phyloP scores from a whole-genome alignment of 2,797 vertebrate genomes.

The Crenichthys baileyi region DNA sequence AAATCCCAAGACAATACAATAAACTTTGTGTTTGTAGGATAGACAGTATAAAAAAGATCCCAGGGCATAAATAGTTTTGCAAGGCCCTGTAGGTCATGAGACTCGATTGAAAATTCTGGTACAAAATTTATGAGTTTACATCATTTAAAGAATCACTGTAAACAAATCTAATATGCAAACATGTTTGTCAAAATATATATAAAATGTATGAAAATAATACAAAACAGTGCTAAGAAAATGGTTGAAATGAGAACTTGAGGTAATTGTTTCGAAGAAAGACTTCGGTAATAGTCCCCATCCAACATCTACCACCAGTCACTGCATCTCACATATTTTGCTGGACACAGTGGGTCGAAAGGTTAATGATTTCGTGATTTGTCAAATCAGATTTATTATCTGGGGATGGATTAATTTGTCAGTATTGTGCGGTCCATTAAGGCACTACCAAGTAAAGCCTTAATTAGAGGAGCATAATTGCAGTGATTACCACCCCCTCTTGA shows the following conservation, averaged over 20 bases:
- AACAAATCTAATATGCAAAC: not conserved
- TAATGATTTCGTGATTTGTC: conserved; percentile 77
- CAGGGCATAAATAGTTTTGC: too few relatives aligned
- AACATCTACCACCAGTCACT: conserved; percentile 56
- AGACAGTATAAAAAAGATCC: too few relatives aligned
- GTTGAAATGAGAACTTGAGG: not conserved
- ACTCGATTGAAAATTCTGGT: too few relatives aligned
- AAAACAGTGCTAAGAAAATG: not conserved
- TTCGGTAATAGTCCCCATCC: conserved; percentile 8
- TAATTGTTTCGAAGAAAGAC: conserved; percentile 9
- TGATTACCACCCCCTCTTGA: conserved; percentile 76
- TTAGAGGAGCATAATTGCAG: conserved; percentile 75
- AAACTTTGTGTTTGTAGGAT: too few relatives aligned
- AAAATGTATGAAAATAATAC: not conserved
- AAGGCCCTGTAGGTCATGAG: too few relatives aligned
- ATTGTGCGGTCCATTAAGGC: conserved; percentile 70
- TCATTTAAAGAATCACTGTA: too few relatives aligned
- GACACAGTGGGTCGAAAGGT: conserved; percentile 59
- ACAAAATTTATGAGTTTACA: too few relatives aligned
- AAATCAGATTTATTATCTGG: conserved; percentile 80
- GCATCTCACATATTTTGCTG: conserved; percentile 36
- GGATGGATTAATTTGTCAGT: conserved; percentile 76
- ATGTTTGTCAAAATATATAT: not conserved
- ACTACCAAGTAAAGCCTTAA: conserved; percentile 72
- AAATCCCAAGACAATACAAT: too few relatives aligned